Conservation (phyloP, 2,797 vertebrate genomes). For the Spheniscus humboldti region DNA sequence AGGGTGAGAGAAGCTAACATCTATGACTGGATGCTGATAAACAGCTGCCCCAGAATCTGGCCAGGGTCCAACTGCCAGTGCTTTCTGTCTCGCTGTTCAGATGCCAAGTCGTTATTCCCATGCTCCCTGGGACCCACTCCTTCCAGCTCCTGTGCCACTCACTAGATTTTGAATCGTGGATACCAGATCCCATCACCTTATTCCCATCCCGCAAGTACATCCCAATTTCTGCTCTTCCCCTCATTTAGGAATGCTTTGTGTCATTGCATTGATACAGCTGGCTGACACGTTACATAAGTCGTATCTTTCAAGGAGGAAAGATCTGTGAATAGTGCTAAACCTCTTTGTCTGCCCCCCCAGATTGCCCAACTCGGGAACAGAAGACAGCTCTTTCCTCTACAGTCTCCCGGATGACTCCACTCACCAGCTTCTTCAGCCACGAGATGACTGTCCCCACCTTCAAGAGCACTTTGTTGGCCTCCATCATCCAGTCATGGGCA, state of each 20-base stretch:
- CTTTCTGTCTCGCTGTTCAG: background rate
- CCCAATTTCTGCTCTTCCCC: background rate
- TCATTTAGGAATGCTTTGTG: background rate
- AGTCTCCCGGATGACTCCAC: constrained; percentile 77
- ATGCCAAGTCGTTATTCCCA: background rate
- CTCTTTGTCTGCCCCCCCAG: background rate
- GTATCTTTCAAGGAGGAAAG: background rate
- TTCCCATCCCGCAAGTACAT: background rate
- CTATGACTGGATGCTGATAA: background rate
- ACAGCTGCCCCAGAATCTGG: background rate
- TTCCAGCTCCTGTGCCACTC: background rate
- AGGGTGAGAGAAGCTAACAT: background rate
- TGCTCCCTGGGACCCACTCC: background rate
- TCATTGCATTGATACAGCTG: background rate
- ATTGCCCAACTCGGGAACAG: constrained; percentile 49
- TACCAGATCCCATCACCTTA: background rate
- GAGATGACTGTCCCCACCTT: constrained; percentile 61
- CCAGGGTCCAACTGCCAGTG: background rate
- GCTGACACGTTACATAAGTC: background rate
- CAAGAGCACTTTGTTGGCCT: constrained; percentile 62
- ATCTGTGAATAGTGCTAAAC: background rate
- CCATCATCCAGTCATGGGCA: constrained; percentile 54
- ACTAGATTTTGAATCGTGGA: background rate
- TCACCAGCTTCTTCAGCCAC: constrained; percentile 75
- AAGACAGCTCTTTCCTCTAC: constrained; percentile 74